Conservation (phyloP, 2,888 invertebrate species). For the Rotaria magnacalcarata region DNA sequence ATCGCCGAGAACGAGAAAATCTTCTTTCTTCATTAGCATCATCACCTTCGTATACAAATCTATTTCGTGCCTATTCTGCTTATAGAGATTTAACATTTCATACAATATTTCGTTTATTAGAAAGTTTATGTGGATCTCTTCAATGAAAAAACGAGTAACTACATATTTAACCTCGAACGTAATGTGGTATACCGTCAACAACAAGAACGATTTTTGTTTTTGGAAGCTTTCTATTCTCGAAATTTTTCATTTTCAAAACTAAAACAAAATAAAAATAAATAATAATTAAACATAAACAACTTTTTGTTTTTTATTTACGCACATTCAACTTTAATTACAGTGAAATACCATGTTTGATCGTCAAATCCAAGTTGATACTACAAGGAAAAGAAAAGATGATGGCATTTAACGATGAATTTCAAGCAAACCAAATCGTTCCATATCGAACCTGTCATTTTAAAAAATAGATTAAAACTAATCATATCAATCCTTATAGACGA, state of each 20-base stretch:
- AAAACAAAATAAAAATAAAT: background rate
- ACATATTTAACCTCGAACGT: background rate
- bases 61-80: background rate
- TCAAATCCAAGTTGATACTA: background rate
- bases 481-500: too few species aligned
- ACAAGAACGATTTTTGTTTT: background rate
- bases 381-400: background rate
- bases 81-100: conserved; percentile 3
- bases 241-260: background rate
- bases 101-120: background rate
- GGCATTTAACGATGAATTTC: too few species aligned
- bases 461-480: too few species aligned
- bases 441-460: too few species aligned
- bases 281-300: background rate
- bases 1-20: background rate
- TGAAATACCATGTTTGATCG: background rate
- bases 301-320: background rate
- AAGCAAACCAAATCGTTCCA: too few species aligned
- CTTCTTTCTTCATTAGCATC: background rate
- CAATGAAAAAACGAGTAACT: background rate
- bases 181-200: background rate
- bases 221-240: background rate
- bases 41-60: background rate
- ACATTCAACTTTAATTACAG: background rate
- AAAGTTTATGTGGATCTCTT: background rate